Evolutionary conservation across 1,140 invertebrate genomes (phyloP).

Genomic region (Melipona quadrifasciata): DNA sequence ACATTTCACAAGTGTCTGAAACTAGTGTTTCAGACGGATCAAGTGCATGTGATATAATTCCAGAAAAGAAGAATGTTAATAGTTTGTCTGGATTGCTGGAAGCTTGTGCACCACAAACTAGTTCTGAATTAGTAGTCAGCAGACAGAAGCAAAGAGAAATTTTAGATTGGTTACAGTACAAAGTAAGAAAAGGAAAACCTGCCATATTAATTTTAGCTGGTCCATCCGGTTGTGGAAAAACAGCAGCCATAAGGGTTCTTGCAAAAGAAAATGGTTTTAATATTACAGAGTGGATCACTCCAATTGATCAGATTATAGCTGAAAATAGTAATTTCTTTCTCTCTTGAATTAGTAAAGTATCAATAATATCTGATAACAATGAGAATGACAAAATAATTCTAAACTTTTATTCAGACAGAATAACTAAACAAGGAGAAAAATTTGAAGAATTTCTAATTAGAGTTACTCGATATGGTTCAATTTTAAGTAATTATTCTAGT

Average conservation of each 20-base stretch:
- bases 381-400: background rate
- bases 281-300: slow-evolving; percentile 88
- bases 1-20: background rate
- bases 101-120: slow-evolving; percentile 72
- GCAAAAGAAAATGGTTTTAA: slow-evolving; percentile 83
- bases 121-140: slow-evolving; percentile 74
- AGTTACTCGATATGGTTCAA: slow-evolving; percentile 86
- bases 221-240: slow-evolving; percentile 88
- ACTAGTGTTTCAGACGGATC: background rate
- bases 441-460: slow-evolving; percentile 87
- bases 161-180: slow-evolving; percentile 69
- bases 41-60: background rate
- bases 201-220: slow-evolving; percentile 86
- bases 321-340: slow-evolving; percentile 74
- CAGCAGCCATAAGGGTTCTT: slow-evolving; percentile 83
- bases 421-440: slow-evolving; percentile 82
- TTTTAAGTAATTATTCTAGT: slow-evolving; percentile 82
- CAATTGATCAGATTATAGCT: slow-evolving; percentile 83
- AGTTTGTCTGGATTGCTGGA: slow-evolving; percentile 69
- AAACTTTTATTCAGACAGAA: slow-evolving; percentile 58
- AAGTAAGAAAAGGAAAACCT: slow-evolving; percentile 75
- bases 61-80: slow-evolving; percentile 50
- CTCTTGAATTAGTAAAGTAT: slow-evolving; percentile 21
- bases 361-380: slow-evolving; percentile 39
- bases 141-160: slow-evolving; percentile 78